Conservation (phyloP, 92 coral and sea anemone genomes). For the Parazoanthus swiftii region DNA sequence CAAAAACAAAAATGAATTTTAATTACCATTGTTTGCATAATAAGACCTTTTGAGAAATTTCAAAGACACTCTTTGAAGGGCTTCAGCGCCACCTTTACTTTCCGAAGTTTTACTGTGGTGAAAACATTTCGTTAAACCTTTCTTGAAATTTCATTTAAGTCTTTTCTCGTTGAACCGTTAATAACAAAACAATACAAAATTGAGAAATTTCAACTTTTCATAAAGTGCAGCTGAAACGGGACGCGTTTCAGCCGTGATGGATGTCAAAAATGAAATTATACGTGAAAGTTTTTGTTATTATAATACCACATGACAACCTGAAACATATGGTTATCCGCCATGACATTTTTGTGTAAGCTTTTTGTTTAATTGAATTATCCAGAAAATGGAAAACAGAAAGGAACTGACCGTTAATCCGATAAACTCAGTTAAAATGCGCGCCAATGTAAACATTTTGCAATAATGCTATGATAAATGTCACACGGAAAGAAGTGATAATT, state of each 20-base stretch:
- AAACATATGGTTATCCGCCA: neutral
- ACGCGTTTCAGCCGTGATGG: too few relatives aligned
- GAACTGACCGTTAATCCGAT: neutral
- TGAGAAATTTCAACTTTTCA: neutral
- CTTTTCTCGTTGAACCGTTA: neutral
- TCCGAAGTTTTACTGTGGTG: too few relatives aligned
- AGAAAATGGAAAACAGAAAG: neutral
- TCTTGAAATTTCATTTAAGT: neutral
- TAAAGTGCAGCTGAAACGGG: too few relatives aligned
- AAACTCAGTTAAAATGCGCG: neutral
- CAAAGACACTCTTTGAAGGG: too few relatives aligned
- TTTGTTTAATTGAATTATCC: neutral
- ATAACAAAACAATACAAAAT: neutral
- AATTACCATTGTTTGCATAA: too few relatives aligned
- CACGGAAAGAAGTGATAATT: neutral
- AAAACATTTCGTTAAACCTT: too few relatives aligned
- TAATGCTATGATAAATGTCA: neutral
- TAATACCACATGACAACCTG: neutral
- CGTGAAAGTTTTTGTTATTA: too few relatives aligned
- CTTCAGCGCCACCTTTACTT: too few relatives aligned
- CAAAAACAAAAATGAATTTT: too few relatives aligned
- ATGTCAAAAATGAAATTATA: neutral
- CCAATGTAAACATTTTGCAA: neutral
- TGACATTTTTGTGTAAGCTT: neutral
- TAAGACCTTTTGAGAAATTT: too few relatives aligned